Conservation (phyloP, 2,113 vertebrate genomes). For the Festucalex cinctus region DNA sequence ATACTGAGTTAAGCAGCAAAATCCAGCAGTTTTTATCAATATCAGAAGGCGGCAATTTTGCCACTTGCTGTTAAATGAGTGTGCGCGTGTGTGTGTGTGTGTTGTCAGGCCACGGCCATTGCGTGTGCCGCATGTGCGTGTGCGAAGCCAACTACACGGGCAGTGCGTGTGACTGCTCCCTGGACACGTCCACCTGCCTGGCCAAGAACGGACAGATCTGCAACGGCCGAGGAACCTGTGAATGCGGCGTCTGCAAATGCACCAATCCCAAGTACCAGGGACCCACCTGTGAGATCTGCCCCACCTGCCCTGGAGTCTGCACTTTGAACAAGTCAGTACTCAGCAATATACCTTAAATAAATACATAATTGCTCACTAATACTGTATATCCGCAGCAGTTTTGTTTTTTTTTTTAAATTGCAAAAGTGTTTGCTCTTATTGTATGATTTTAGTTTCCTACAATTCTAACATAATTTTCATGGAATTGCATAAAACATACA, state of each 20-base stretch:
- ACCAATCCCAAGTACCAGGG: slow-evolving; percentile 92
- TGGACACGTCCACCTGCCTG: slow-evolving; percentile 80
- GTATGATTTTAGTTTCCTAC: too few relatives aligned
- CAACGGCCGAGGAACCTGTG: slow-evolving; percentile 86
- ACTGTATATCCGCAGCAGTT: too few relatives aligned
- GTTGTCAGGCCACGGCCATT: slow-evolving; percentile 83
- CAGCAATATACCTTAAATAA: background rate
- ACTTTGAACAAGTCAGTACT: slow-evolving; percentile 87
- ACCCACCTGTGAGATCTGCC: slow-evolving; percentile 89
- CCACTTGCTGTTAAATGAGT: background rate
- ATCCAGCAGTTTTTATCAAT: too few relatives aligned
- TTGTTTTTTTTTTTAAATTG: too few relatives aligned
- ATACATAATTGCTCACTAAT: too few relatives aligned
- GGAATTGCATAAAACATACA: too few relatives aligned
- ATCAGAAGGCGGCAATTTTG: too few relatives aligned
- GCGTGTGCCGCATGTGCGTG: slow-evolving; percentile 88
- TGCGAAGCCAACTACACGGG: slow-evolving; percentile 94
- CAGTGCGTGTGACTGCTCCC: slow-evolving; percentile 88
- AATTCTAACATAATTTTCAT: too few relatives aligned
- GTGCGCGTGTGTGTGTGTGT: background rate
- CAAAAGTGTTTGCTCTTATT: too few relatives aligned
- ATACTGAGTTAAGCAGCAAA: too few relatives aligned
- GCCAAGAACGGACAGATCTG: slow-evolving; percentile 89
- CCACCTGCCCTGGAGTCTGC: slow-evolving; percentile 91
- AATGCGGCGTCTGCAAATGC: slow-evolving; percentile 89